Conservation (phyloP, 2,797 vertebrate genomes). For the Antrozous pallidus region DNA sequence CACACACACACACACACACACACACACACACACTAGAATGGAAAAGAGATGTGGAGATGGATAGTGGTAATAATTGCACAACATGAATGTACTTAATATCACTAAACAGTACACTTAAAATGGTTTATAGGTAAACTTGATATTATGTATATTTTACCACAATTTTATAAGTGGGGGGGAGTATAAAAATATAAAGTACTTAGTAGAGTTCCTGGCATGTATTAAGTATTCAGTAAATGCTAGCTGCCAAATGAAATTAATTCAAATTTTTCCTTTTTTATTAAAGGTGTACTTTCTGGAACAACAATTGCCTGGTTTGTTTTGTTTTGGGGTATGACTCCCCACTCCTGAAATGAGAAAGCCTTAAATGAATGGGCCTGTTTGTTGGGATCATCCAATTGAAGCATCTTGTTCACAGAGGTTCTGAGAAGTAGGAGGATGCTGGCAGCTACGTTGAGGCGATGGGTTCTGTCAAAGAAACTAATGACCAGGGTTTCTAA, state of each 20-base stretch:
- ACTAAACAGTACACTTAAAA: neutral
- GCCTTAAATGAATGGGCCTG: neutral
- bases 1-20: conserved; percentile 33
- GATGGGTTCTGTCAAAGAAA: neutral
- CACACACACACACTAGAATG: neutral
- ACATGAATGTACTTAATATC: neutral
- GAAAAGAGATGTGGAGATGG: neutral
- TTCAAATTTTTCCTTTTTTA: neutral
- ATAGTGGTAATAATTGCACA: neutral
- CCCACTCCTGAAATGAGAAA: neutral
- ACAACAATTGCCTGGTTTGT: neutral
- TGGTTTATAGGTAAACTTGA: neutral
- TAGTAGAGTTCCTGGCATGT: neutral
- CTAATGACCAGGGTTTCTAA: neutral
- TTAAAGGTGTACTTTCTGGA: neutral
- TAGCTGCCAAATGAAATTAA: neutral
- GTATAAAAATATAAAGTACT: neutral
- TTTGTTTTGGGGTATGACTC: neutral
- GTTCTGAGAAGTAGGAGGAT: neutral
- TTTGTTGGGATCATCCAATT: neutral
- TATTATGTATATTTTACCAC: neutral
- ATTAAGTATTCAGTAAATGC: neutral
- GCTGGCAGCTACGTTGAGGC: neutral
- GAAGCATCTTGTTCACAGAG: neutral
- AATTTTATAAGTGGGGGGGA: neutral